Percentiles rank a stretch among this genome's conserved stretches.
Conservation (phyloP, 2,888 invertebrate genomes). For the Dicyrtoma fusca region DNA sequence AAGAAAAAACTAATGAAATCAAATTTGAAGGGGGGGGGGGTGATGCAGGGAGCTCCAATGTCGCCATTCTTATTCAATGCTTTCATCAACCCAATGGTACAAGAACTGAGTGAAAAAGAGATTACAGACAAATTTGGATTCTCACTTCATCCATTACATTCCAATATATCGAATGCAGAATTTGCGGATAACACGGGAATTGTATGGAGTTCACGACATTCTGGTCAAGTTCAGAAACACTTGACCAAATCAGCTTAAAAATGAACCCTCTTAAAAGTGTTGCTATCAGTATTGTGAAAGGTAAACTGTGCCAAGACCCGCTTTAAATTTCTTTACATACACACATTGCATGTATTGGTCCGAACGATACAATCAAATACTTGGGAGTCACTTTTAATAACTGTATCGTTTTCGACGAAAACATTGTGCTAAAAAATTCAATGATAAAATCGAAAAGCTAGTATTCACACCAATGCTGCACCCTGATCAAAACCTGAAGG, state of each 20-base stretch:
- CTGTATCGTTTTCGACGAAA: neutral
- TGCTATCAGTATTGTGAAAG: neutral
- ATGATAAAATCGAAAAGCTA: neutral
- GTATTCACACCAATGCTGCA: neutral
- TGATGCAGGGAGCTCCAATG: neutral
- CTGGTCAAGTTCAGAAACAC: too few relatives aligned
- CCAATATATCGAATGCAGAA: neutral
- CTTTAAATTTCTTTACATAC: neutral
- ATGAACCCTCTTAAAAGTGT: too few relatives aligned
- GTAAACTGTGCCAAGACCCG: too few relatives aligned
- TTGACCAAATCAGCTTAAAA: neutral
- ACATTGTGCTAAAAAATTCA: neutral
- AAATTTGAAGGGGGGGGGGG: neutral
- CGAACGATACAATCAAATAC: neutral
- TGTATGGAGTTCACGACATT: neutral
- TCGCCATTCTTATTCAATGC: neutral
- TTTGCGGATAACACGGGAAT: neutral
- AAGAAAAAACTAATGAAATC: neutral
- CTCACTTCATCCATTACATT: neutral
- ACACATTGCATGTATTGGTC: neutral
- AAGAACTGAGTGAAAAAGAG: neutral
- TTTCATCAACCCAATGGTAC: neutral
- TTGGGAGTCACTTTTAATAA: conserved; percentile 1
- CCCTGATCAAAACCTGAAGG: too few relatives aligned
- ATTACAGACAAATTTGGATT: neutral